Percentiles rank a stretch among this genome's conserved stretches.
Evolutionary conservation across 1,140 invertebrate genomes (phyloP).

Genomic region (Drosophila pandora): DNA sequence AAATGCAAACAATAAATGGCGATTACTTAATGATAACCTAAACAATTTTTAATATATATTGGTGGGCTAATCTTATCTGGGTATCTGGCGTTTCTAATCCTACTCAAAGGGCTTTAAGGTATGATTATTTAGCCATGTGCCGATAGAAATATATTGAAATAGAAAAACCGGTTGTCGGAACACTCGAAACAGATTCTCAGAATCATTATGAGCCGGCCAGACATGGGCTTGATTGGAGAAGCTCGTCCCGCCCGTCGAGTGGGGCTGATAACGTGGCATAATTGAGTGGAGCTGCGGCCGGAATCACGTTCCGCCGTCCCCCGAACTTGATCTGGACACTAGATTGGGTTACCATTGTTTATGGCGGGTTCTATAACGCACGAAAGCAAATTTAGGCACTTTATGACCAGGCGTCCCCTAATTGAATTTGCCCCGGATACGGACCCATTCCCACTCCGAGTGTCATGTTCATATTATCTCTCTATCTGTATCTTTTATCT

Average conservation of each 20-base stretch:
- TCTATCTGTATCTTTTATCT: conserved; percentile 5
- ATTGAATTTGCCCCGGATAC: conserved; percentile 41
- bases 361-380: conserved; percentile 24
- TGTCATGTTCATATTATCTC: conserved; percentile 45
- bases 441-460: conserved; percentile 24
- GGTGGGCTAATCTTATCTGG: neutral
- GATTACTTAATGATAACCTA: neutral
- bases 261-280: conserved; percentile 34
- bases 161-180: conserved; percentile 19
- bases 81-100: neutral
- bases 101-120: neutral
- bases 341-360: conserved; percentile 29
- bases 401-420: conserved; percentile 45
- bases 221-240: conserved; percentile 26
- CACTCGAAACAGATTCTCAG: neutral
- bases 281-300: conserved; percentile 15
- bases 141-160: neutral
- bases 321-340: conserved; percentile 24
- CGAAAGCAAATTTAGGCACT: conserved; percentile 44
- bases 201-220: conserved; percentile 7
- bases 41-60: neutral
- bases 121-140: neutral
- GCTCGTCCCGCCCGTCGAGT: conserved; percentile 1
- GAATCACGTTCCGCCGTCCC: conserved; percentile 39
- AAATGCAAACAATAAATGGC: neutral